A percentile compares a stretch with the other conserved stretches of the same genome.
Conservation (phyloP, 2,113 vertebrate genomes). For the Vulpes vulpes region DNA sequence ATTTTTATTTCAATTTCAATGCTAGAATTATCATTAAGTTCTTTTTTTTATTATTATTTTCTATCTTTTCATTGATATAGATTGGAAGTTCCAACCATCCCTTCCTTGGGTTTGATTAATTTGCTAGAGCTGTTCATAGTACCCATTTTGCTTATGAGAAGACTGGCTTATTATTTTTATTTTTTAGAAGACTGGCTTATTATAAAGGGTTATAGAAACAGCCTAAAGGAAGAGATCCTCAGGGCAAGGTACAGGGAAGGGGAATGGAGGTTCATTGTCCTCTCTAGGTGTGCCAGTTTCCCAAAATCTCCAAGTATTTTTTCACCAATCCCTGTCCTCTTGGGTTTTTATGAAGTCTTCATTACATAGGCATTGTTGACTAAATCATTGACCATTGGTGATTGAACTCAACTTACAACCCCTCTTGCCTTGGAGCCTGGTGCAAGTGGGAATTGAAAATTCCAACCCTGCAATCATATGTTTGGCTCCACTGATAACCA, state of each 20-base stretch:
- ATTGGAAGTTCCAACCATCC: not conserved
- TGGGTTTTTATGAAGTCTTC: not conserved
- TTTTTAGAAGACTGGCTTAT: not conserved
- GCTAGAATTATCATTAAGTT: not conserved
- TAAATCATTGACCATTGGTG: not conserved
- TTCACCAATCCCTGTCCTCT: not conserved
- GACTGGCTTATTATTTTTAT: not conserved
- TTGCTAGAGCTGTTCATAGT: not conserved
- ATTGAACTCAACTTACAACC: not conserved
- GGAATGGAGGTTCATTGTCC: not conserved
- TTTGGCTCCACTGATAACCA: not conserved
- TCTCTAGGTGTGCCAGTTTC: not conserved
- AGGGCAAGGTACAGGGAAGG: not conserved
- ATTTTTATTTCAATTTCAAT: not conserved
- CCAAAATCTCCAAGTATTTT: not conserved
- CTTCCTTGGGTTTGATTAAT: not conserved
- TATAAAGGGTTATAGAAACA: not conserved
- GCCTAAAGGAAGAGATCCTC: not conserved
- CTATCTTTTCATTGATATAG: not conserved
- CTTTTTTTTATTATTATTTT: not conserved
- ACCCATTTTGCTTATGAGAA: not conserved
- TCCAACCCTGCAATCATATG: not conserved
- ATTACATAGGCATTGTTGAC: not conserved
- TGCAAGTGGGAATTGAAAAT: not conserved
- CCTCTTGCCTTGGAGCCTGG: not conserved